Base-by-base conservation (phyloP, 2,797 vertebrate genomes). In the Coranthus polyacanthus region DNA sequence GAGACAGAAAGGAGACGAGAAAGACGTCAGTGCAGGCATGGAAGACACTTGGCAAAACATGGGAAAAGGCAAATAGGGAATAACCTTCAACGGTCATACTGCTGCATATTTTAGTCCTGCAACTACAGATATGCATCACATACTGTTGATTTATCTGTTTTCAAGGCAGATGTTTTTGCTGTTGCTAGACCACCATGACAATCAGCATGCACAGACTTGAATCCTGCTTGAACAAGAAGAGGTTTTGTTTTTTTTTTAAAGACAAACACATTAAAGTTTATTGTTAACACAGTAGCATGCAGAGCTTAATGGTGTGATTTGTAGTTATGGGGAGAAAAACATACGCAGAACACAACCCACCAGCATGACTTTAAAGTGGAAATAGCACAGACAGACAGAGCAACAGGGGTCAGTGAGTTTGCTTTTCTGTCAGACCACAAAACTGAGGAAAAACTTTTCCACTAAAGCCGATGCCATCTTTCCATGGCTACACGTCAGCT, bases 401-500 rank as follows among this genome's bases (percentile, higher is more conserved):
- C 17, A 44, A 20, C 44, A 55, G 45, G 50, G 75, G 52, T 75
- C 46, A 77, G 18, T 62, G 60, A 46, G 79, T 83, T 81, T 61
- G 70, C 45, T 26, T 68, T 46, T 36, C 11, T 24, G 11, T 15
- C 39, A 50, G 43, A 74, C 66, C 42, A 38, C 66, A 75, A 53
- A 74, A 65, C 34, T 13, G 39, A 22, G 58, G 22, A 39, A 44
- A 79, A 67, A 57, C 9, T 5, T 7, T 69, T 73, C 57, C 41
- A 36, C 53, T 45, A 15, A 60, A 47, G 54, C 1, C 59, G 46
- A 61, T 65, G 82, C 65, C 68, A 79, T 84, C 15, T 84, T 91
- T 90, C 89, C 86, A 69, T 68, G 53, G 44, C 52, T 60, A 29
- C 77, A 73, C 13, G 38, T 67, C 60, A 63, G 69, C 52, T 59